phyloP scores from a whole-genome alignment of 2,797 vertebrate genomes.

The Geotrypetes seraphini region DNA sequence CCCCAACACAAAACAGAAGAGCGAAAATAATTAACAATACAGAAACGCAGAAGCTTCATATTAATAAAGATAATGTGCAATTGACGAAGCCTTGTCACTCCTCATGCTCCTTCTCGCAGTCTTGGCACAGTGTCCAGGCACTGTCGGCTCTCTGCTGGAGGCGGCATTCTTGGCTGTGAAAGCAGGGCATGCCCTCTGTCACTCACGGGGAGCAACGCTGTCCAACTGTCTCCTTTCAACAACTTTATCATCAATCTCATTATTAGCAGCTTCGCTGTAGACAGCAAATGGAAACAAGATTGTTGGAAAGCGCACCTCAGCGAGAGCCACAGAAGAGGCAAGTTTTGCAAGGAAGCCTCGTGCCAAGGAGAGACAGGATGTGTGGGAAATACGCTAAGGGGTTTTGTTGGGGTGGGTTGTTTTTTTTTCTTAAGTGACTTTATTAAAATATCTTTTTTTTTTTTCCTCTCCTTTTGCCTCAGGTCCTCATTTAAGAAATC shows the following conservation, averaged over 20 bases:
- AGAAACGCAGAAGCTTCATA: slow-evolving; percentile 3
- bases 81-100: slow-evolving; percentile 24
- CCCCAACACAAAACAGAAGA: neutral
- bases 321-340: slow-evolving; percentile 21
- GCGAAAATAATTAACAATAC: slow-evolving; percentile 1
- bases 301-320: slow-evolving; percentile 55
- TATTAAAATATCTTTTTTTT: slow-evolving; percentile 1
- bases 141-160: slow-evolving; percentile 56
- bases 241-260: slow-evolving; percentile 95
- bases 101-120: slow-evolving; percentile 28
- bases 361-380: slow-evolving; percentile 13
- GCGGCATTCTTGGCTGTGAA: slow-evolving; percentile 66
- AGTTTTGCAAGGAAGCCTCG: slow-evolving; percentile 8
- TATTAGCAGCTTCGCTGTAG: slow-evolving; percentile 88
- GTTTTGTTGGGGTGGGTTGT: too few species aligned
- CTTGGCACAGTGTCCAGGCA: slow-evolving; percentile 67
- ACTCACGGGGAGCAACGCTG: slow-evolving; percentile 81
- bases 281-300: slow-evolving; percentile 55
- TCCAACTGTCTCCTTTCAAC: slow-evolving; percentile 94
- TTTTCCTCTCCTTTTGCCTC: too few species aligned
- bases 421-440: neutral
- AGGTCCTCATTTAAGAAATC: slow-evolving; percentile 3
- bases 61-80: slow-evolving; percentile 4
- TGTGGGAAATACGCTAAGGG: slow-evolving; percentile 8
- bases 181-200: slow-evolving; percentile 85